Evolutionary conservation across 1,140 invertebrate species (phyloP), one percentile per base, ranked within the genome.

Genomic region (Battus philenor): DNA sequence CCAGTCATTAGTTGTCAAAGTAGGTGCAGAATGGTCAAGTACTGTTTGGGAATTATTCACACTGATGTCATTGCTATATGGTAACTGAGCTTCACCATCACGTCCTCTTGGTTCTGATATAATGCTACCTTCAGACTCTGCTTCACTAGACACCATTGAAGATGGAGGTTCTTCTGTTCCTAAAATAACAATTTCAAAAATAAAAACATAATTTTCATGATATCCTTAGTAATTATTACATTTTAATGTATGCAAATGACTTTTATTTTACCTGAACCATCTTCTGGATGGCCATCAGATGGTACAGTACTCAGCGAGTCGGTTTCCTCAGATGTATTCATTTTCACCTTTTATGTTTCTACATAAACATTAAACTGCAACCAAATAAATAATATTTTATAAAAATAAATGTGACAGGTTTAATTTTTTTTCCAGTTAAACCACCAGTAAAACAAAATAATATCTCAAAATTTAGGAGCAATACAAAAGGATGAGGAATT

Each of bases 71-170:
- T 44, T 56, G 13, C 44, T 54, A 15, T 53, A 46, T n/a, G 36
- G 22, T 17, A 41, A 5, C 10, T 36, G 17, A 15, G 38, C 26
- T 16, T 68, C 63, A 0, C 31, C n/a, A 8, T 77, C 72, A 39
- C 71, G 65, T 1, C 74, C 55, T 17, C 44, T 47, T 7, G 54
- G 47, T 12, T 80, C 79, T 0, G 71, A 73, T 5, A 81, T 29
- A 4, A 74, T 50, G 31, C 77, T 80, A 20, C 74, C 75, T 11
- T 84, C 80, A 0, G 80, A 84, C 36, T 84, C 80, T 1, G 74
- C 75, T 17, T 84, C 80, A 31, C 77, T 84, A 0, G 80, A 81
- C 10, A 80, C 80, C 75, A 84, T 81, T 3, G 77, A 84, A 2
- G 76, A 80, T 24, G 80, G 75, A 2, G 75, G 68, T 31, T 83